Conservation (phyloP, 2,888 invertebrate species). For the Drosophila colorata region DNA sequence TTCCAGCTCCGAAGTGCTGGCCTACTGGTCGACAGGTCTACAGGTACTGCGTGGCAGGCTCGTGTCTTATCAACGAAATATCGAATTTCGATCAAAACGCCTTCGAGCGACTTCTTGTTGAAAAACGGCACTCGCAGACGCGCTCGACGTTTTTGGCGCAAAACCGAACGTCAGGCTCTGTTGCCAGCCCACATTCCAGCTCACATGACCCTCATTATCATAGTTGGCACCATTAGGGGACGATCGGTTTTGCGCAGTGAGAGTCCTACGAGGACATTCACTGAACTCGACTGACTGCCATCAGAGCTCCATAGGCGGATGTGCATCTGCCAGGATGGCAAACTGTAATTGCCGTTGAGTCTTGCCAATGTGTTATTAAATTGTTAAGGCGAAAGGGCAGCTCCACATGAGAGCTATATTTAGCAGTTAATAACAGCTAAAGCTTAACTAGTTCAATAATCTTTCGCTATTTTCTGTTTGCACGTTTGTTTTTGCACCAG, state of each 20-base stretch:
- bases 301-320: constrained; percentile 58
- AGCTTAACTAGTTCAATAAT: constrained; percentile 44
- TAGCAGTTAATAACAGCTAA: constrained; percentile 78
- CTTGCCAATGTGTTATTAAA: constrained; percentile 69
- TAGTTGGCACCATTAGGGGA: constrained; percentile 84
- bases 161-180: constrained; percentile 49
- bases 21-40: neutral
- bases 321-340: constrained; percentile 73
- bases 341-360: constrained; percentile 74
- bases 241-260: constrained; percentile 59
- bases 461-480: constrained; percentile 44
- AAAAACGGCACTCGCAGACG: constrained; percentile 40
- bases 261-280: constrained; percentile 5
- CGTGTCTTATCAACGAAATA: constrained; percentile 83
- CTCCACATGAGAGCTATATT: constrained; percentile 55
- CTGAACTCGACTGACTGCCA: constrained; percentile 34
- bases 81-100: constrained; percentile 85
- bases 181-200: constrained; percentile 72
- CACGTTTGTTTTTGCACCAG: constrained; percentile 39
- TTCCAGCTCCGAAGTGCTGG: constrained; percentile 26
- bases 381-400: constrained; percentile 78
- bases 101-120: constrained; percentile 71
- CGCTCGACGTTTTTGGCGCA: constrained; percentile 72
- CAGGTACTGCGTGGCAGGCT: constrained; percentile 49
- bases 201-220: constrained; percentile 84